Conservation (phyloP, 1,140 invertebrate genomes). For the Aphelinus certus region DNA sequence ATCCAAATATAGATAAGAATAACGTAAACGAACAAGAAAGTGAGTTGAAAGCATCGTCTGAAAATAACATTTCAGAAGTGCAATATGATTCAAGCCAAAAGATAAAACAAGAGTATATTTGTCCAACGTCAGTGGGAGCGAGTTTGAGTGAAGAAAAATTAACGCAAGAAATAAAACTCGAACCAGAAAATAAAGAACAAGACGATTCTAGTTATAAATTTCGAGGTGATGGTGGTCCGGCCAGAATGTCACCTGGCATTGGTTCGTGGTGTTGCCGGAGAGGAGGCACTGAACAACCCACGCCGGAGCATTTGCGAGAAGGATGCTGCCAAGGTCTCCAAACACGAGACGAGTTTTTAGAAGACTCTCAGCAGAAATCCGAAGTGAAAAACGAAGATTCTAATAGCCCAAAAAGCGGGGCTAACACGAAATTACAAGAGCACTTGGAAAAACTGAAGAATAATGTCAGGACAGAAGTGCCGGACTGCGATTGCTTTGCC, state of each 20-base stretch:
- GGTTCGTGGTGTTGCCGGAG: conserved; percentile 78
- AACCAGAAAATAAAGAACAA: conserved; percentile 46
- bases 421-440: conserved; percentile 69
- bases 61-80: conserved; percentile 21
- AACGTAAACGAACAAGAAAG: conserved; percentile 22
- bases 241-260: conserved; percentile 66
- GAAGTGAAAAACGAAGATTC: conserved; percentile 58
- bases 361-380: conserved; percentile 55
- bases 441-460: conserved; percentile 74
- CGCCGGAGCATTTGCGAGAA: conserved; percentile 76
- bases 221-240: conserved; percentile 74
- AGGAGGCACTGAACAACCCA: conserved; percentile 75
- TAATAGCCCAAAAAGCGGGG: conserved; percentile 47
- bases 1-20: conserved; percentile 25
- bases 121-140: conserved; percentile 38
- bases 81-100: conserved; percentile 48
- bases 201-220: conserved; percentile 62
- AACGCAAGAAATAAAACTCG: conserved; percentile 49
- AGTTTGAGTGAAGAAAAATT: conserved; percentile 42
- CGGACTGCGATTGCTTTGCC: conserved; percentile 84
- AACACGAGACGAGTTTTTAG: conserved; percentile 75
- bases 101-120: conserved; percentile 57
- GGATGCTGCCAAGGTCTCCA: conserved; percentile 77
- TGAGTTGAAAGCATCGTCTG: background rate
- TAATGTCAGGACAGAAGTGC: conserved; percentile 81